These are phyloP conservation scores for Raja brachyura DNA, from an alignment of 2,113 vertebrate genomes.

Conservation along the genomic window DNA sequence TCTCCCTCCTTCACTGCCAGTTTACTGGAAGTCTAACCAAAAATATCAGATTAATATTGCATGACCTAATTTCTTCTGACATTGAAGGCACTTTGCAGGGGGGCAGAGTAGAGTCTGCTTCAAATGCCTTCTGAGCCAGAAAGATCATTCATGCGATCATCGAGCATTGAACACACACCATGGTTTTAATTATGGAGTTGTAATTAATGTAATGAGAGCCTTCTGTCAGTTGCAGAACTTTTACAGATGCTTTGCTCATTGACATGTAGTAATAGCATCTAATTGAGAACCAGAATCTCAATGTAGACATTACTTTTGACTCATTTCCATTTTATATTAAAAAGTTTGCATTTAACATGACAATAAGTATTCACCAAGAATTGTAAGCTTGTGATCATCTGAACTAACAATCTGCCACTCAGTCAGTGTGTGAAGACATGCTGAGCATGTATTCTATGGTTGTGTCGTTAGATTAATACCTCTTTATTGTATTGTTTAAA, in stretches of 20 bases:
- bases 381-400: not conserved
- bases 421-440: not conserved
- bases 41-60: conserved; percentile 11
- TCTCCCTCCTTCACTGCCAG: not conserved
- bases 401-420: not conserved
- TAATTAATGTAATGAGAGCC: conserved; percentile 36
- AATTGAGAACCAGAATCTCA: not conserved
- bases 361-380: not conserved
- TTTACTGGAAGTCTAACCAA: not conserved
- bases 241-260: not conserved
- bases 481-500: not conserved
- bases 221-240: not conserved
- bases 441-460: not conserved
- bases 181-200: conserved; percentile 1
- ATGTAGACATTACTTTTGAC: not conserved
- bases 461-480: not conserved
- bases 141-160: conserved; percentile 23
- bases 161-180: not conserved
- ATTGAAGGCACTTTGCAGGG: conserved; percentile 32
- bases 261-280: not conserved
- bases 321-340: conserved; percentile 10
- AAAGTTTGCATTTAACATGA: not conserved
- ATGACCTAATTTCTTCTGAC: conserved; percentile 27
- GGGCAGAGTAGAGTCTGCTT: not conserved
- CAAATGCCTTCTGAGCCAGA: not conserved